A percentile compares a stretch with the other conserved stretches of the same genome.
Evolutionary conservation across 2,113 vertebrate genomes (phyloP).

Genomic region (Percopsis transmontana): DNA sequence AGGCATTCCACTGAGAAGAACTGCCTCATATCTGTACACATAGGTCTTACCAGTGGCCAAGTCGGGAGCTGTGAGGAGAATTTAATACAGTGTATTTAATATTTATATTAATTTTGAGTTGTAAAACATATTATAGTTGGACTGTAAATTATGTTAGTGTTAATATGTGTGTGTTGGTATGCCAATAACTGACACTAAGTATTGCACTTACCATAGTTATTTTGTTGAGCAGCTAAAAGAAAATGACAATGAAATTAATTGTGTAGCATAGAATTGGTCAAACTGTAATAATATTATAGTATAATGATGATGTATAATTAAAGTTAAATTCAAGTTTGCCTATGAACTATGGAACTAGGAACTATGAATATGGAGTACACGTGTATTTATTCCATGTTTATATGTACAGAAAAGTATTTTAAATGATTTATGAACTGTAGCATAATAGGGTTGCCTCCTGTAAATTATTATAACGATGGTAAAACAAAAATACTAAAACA

Average conservation of each 20-base stretch:
- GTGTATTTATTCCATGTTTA: no score
- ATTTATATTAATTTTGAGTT: not conserved
- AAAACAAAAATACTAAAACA: not conserved
- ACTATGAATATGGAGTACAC: no score
- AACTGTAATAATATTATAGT: not conserved
- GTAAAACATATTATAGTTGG: not conserved
- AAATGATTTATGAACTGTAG: not conserved
- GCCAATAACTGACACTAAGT: not conserved
- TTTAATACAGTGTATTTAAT: not conserved
- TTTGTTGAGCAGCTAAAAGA: conserved; percentile 49
- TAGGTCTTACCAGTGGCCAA: conserved; percentile 72
- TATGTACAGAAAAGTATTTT: not conserved
- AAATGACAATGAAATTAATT: not conserved
- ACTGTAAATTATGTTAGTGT: not conserved
- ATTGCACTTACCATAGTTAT: conserved; percentile 46
- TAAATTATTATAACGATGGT: not conserved
- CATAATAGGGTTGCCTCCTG: no score
- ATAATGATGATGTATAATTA: not conserved
- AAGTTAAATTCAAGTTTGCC: not conserved
- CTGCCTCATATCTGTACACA: conserved; percentile 79
- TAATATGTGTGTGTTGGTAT: no score
- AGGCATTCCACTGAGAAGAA: conserved; percentile 75
- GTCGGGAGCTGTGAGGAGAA: conserved; percentile 69
- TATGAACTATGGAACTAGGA: no score
- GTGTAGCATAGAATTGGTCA: not conserved